A percentile compares a stretch with the other conserved stretches of the same genome.
Evolutionary conservation across 2,797 vertebrate genomes (phyloP).

Genomic region (Carapus acus): DNA sequence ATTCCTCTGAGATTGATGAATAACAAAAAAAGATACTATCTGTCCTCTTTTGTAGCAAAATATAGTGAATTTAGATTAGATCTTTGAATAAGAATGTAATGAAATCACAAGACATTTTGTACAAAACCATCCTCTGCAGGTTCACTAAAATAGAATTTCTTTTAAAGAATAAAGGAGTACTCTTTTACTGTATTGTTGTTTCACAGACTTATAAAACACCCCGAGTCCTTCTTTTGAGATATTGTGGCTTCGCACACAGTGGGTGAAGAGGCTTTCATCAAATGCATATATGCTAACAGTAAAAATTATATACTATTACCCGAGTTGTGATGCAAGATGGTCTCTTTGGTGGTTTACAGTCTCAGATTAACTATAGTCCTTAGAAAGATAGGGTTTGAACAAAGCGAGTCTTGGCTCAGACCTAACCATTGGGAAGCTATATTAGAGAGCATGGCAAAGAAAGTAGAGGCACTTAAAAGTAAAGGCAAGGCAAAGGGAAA

Average conservation of each 20-base stretch:
- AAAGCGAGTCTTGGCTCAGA: neutral
- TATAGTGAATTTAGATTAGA: neutral
- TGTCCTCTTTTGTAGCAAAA: too few species aligned
- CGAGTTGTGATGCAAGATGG: neutral
- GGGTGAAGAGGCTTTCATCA: conserved; percentile 61
- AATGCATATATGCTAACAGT: conserved; percentile 28
- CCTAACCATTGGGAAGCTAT: conserved; percentile 3
- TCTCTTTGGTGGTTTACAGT: neutral
- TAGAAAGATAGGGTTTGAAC: neutral
- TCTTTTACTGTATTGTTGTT: conserved; percentile 52
- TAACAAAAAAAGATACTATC: too few species aligned
- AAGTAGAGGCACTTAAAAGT: conserved; percentile 26
- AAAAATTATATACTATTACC: neutral
- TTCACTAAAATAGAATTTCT: conserved; percentile 43
- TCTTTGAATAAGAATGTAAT: conserved; percentile 17
- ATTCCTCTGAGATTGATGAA: too few species aligned
- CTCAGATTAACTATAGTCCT: neutral
- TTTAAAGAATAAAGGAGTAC: conserved; percentile 28
- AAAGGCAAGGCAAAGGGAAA: conserved; percentile 33
- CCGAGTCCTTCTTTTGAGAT: conserved; percentile 62
- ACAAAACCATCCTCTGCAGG: conserved; percentile 17
- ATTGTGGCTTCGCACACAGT: conserved; percentile 56
- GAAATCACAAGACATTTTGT: conserved; percentile 24
- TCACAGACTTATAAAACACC: conserved; percentile 58
- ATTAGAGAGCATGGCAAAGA: conserved; percentile 9